Evolutionary conservation across 2,797 vertebrate genomes (phyloP).

Genomic region (Peromyscus melanophrys): DNA sequence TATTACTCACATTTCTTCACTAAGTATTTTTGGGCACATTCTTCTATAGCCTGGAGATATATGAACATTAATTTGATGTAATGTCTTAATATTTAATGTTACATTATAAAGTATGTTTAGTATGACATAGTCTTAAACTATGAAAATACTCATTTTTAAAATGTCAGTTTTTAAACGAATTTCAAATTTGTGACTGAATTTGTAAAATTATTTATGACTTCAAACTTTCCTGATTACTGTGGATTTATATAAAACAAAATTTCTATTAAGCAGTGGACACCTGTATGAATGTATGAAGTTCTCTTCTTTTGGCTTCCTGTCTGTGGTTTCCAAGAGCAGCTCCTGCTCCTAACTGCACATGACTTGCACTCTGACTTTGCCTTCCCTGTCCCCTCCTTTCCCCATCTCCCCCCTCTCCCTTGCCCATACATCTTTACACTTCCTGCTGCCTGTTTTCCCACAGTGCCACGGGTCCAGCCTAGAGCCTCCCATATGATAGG

Average conservation of each 20-base stretch:
- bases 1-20: not conserved
- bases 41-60: not conserved
- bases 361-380: not conserved
- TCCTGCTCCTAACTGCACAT: not conserved
- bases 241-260: conserved; percentile 1
- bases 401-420: not conserved
- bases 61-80: conserved; percentile 13
- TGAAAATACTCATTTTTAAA: conserved; percentile 29
- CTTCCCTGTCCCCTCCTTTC: too few relatives aligned
- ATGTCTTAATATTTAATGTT: conserved; percentile 29
- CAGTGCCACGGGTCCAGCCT: not conserved
- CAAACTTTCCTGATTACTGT: not conserved
- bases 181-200: conserved; percentile 23
- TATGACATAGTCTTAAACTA: conserved; percentile 26
- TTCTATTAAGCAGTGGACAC: not conserved
- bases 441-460: not conserved
- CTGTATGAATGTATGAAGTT: not conserved
- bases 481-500: not conserved
- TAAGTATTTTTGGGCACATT: not conserved
- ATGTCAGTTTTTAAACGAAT: conserved; percentile 26
- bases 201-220: conserved; percentile 30
- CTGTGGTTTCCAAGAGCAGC: not conserved
- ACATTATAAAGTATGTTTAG: not conserved
- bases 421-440: too few relatives aligned
- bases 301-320: not conserved